Evolutionary conservation across 2,113 vertebrate species (phyloP), one percentile per base, ranked within the genome.

Genomic region (Turnix velox): DNA sequence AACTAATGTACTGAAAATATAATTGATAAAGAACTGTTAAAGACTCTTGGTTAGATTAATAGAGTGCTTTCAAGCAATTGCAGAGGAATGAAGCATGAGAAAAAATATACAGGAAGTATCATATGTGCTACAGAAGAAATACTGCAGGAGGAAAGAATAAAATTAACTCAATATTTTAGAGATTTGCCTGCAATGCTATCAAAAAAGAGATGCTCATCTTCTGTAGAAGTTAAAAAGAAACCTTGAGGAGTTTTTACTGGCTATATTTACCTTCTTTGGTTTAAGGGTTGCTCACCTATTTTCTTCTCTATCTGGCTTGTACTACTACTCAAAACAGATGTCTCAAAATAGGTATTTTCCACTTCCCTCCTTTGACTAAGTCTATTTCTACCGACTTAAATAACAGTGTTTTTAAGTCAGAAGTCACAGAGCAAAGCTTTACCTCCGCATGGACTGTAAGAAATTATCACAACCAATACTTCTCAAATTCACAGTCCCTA

Each of bases 401-500:
- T 42, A 71, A 59, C 40, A 87, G 4, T 63, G 59, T 84, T 87
- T 92, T 79, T 40, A 81, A 67, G 46, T 30, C 80, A 58, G 12
- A 74, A 75, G 35, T 73, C 59, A 80, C 2, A 49, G 11, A 78
- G 22, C 28, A 67, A 30, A 91, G 57, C 80, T 78, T 35, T 86
- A 75, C 10, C 30, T 75, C 4, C 42, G 39, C n/a, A 62, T 3
- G 9, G 30, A 49, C 25, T 45, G 12, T 27, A 85, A 62, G 30
- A 84, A 81, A 61, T 84, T 84, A 90, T 30, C 48, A 58, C 33
- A 81, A 52, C 10, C 62, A 51, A 67, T 25, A 42, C 2, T 48
- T 61, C 61, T 65, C 48, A 68, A 76, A 91, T 91, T 87, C 69
- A 67, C 62, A 91, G 31, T 87, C 69, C 88, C 93, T 45, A 88